Evolutionary conservation across 2,797 vertebrate species (phyloP), one percentile per base, ranked within the genome.

Genomic region (Synanceia verrucosa): DNA sequence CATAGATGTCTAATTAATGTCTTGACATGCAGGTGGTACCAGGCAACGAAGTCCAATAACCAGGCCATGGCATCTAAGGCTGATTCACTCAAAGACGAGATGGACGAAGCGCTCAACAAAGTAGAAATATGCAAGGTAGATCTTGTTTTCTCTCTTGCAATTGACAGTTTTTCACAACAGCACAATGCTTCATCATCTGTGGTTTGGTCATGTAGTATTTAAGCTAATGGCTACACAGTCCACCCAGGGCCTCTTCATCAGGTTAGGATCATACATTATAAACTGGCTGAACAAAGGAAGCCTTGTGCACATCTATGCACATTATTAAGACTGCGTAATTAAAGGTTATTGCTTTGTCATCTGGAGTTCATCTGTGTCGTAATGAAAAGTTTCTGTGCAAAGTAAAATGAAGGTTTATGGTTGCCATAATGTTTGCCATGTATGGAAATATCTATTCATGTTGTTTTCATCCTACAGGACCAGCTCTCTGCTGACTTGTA

Each of bases 41-140:
- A 99, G 91, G 95, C 96, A 26, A 90, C 92, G 74, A 99, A 96
- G 86, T 96, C 97, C 47, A 96, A 93, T 82, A 96, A 97, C 91
- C 97, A 95, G 84, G 93, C 97, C 11, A 95, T 97, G 89, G 94
- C 95, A 12, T 95, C 96, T 3, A 99, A 99, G 88, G 92, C 92
- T n/a, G 98, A 99, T 64, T 96, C 94, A 2, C 94, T 98, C 18
- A 98, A 98, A 79, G 98, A 99, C 43, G 98, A 99, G 91, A 96
- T 98, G 97, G 98, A 99, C 31, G 98, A 99, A 89, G 97, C 98
- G 59, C 95, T 95, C 53, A 98, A 97, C 84, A 99, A 98, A 96
- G 97, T 99, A 53, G 98, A 99, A 80, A 96, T 96, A 62, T 99
- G 98, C 94, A 99, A 98, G 96, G 98, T 99, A 87, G 53, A 39